Evolutionary conservation across 1,140 invertebrate species (phyloP).

Genomic region (Pogonomyrmex californicus): DNA sequence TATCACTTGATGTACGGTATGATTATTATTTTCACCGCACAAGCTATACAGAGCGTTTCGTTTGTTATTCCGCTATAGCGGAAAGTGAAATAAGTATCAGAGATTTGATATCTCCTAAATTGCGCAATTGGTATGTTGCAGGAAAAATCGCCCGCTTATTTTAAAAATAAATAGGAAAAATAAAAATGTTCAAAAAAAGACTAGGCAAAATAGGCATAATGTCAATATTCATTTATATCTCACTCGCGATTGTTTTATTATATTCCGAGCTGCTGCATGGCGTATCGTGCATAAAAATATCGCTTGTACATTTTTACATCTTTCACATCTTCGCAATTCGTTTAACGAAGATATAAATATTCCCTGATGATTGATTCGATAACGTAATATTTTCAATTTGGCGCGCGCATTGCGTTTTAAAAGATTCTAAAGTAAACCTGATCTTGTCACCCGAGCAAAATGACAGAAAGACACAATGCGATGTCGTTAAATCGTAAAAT

Average conservation of each 20-base stretch:
- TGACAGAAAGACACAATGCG: background rate
- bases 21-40: background rate
- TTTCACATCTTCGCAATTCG: background rate
- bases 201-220: background rate
- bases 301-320: background rate
- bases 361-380: background rate
- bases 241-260: background rate
- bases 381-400: background rate
- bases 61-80: background rate
- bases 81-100: background rate
- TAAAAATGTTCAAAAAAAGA: constrained; percentile 3
- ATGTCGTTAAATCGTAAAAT: background rate
- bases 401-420: background rate
- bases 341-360: constrained; percentile 9
- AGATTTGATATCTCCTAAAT: background rate
- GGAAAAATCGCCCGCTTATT: background rate
- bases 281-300: constrained; percentile 15
- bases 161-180: background rate
- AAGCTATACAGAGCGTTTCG: background rate
- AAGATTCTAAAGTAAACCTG: background rate
- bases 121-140: background rate
- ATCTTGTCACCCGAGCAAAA: background rate
- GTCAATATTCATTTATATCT: background rate
- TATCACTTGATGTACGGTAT: background rate
- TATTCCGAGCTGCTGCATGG: background rate